Conservation (phyloP, 2,113 vertebrate genomes). For the Mixornis gularis region DNA sequence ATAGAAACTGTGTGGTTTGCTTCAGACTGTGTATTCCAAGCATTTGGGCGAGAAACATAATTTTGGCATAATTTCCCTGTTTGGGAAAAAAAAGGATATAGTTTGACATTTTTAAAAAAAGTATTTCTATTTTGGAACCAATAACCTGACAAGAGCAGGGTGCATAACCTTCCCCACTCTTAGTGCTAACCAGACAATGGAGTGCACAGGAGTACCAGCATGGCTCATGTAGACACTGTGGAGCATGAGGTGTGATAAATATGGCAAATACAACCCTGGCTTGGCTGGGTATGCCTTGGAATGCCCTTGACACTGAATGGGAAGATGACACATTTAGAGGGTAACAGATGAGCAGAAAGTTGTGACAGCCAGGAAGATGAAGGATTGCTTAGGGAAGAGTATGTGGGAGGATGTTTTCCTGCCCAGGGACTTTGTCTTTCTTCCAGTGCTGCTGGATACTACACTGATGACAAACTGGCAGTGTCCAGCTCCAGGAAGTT, state of each 20-base stretch:
- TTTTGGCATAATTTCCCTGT: neutral
- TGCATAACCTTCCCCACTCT: neutral
- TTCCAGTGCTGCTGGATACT: neutral
- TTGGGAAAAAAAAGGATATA: neutral
- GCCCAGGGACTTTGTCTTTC: neutral
- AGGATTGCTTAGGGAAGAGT: neutral
- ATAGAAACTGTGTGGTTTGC: neutral
- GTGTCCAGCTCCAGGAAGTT: neutral
- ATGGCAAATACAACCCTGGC: neutral
- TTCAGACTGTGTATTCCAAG: neutral
- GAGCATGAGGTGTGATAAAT: neutral
- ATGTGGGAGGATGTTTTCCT: neutral
- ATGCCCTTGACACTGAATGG: fast-evolving
- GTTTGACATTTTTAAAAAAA: neutral
- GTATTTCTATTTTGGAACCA: neutral
- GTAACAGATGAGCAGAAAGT: neutral
- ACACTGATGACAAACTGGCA: neutral
- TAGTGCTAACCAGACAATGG: neutral
- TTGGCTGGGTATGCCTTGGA: neutral
- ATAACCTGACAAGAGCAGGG: neutral
- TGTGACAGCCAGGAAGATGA: neutral
- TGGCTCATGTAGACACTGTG: neutral
- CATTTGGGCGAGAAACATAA: neutral
- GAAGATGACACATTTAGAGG: fast-evolving
- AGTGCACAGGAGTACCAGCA: neutral